Percentiles rank a stretch among this genome's conserved stretches.
Conservation (phyloP, 1,140 invertebrate species). For the Aphelenchoides avenae region DNA sequence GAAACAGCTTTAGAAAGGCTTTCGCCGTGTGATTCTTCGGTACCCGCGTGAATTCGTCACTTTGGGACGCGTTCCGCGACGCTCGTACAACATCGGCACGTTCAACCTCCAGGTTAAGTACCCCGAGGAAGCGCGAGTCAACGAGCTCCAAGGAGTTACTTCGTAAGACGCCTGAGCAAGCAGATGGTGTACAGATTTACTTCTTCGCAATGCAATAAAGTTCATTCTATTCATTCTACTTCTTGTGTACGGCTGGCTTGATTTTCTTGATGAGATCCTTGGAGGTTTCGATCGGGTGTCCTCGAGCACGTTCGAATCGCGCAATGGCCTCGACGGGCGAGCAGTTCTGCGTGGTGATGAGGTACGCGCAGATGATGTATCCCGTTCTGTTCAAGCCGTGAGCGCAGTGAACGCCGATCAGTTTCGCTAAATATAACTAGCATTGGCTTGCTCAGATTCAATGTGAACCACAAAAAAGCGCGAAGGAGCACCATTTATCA, state of each 20-base stretch:
- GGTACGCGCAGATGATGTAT: background rate
- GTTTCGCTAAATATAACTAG: no score
- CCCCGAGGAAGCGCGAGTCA: slow-evolving; percentile 8
- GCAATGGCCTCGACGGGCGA: background rate
- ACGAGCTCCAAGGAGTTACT: slow-evolving; percentile 22
- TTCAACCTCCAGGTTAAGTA: slow-evolving; percentile 20
- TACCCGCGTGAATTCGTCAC: slow-evolving; percentile 26
- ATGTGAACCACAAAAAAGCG: no score
- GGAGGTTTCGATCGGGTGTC: slow-evolving; percentile 1
- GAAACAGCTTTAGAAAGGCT: slow-evolving; percentile 35
- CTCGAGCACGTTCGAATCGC: slow-evolving; percentile 1
- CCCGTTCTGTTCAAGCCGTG: background rate
- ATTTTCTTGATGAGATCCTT: no score
- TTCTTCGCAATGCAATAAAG: no score
- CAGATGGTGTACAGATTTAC: no score
- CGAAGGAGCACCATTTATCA: no score
- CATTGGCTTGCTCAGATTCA: no score
- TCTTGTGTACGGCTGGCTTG: no score
- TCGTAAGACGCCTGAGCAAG: no score
- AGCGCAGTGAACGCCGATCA: slow-evolving; percentile 1
- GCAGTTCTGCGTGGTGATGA: background rate
- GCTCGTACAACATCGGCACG: slow-evolving; percentile 22
- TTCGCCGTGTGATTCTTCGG: slow-evolving; percentile 18
- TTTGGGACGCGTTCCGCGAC: slow-evolving; percentile 20
- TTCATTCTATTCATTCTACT: no score